phyloP scores from a whole-genome alignment of 2,888 invertebrate genomes.

The Horisme vitalbata region DNA sequence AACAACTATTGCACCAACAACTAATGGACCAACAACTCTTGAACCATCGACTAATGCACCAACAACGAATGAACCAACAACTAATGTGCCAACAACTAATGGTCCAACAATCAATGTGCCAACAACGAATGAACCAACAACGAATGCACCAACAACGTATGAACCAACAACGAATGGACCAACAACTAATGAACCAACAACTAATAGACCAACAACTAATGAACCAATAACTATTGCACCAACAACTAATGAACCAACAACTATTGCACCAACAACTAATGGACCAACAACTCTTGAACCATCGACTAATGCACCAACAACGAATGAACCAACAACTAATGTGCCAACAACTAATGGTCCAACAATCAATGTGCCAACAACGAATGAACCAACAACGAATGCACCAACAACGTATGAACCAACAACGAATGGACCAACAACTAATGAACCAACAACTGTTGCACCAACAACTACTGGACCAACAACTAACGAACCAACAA shows the following conservation, averaged over 20 bases:
- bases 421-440: constrained; percentile 6
- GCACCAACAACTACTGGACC: background rate
- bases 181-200: constrained; percentile 6
- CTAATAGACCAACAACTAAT: constrained; percentile 1
- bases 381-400: background rate
- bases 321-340: background rate
- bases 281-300: constrained; percentile 1
- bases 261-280: background rate
- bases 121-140: no score
- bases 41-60: background rate
- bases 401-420: constrained; percentile 7
- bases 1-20: no score
- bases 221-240: constrained; percentile 7
- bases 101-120: no score
- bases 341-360: no score
- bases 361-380: background rate
- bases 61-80: constrained; percentile 7
- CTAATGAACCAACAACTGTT: no score
- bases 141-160: background rate
- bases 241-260: background rate
- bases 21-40: constrained; percentile 4
- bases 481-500: background rate
- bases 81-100: background rate
- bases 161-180: background rate
- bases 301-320: no score